Evolutionary conservation across 2,888 invertebrate species (phyloP).

Genomic region (Pheosia gnoma): DNA sequence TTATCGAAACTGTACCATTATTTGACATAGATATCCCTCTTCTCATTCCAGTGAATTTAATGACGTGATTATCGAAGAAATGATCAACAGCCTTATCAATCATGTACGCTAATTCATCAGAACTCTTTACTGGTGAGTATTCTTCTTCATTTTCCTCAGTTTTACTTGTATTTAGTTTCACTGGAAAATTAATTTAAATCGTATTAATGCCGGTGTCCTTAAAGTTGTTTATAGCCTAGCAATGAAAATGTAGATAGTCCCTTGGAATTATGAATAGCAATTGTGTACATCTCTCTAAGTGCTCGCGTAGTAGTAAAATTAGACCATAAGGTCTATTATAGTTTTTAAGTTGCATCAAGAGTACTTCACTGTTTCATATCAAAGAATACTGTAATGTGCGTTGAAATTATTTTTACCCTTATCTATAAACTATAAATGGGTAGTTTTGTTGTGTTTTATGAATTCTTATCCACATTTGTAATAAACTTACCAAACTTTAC

Average conservation of each 20-base stretch:
- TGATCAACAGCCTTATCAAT: constrained; percentile 82
- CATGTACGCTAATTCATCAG: constrained; percentile 63
- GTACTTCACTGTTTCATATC: no score
- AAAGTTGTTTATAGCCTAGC: not conserved
- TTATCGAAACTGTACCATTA: constrained; percentile 51
- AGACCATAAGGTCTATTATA: no score
- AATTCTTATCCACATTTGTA: no score
- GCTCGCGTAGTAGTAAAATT: not conserved
- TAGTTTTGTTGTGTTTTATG: no score
- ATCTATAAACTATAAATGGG: no score
- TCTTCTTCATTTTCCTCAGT: constrained; percentile 33
- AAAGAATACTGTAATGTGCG: no score
- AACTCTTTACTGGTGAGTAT: constrained; percentile 30
- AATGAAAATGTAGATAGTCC: not conserved
- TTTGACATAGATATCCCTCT: constrained; percentile 61
- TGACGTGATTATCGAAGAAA: constrained; percentile 83
- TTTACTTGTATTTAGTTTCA: constrained; percentile 55
- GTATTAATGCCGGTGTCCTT: not conserved
- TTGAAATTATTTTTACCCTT: no score
- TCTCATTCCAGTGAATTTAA: constrained; percentile 70
- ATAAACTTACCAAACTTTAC: constrained; percentile 78
- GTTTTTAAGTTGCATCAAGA: no score
- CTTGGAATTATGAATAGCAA: constrained; percentile 7
- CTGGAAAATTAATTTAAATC: constrained; percentile 37
- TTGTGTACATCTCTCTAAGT: not conserved